Evolutionary conservation across 92 coral and sea anemone genomes (phyloP).

Genomic region (Chrysogorgia sp.): DNA sequence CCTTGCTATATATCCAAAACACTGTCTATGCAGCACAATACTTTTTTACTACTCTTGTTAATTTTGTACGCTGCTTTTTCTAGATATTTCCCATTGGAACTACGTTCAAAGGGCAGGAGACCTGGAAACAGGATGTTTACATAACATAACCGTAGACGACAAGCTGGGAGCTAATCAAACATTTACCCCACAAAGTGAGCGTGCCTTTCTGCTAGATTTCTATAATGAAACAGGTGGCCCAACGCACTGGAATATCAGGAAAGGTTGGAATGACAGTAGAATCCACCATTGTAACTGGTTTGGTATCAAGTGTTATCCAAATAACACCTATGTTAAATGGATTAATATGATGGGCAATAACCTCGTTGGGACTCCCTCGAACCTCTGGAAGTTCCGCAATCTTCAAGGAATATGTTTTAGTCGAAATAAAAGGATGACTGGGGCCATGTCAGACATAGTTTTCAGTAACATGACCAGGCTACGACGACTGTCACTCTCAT

Average conservation of each 20-base stretch:
- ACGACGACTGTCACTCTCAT: conserved; percentile 56
- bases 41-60: background rate
- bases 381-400: conserved; percentile 79
- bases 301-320: conserved; percentile 70
- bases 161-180: conserved; percentile 43
- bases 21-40: too few relatives aligned
- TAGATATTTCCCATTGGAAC: background rate
- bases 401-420: conserved; percentile 65
- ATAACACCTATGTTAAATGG: conserved; percentile 62
- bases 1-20: too few relatives aligned
- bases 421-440: conserved; percentile 46
- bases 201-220: conserved; percentile 62
- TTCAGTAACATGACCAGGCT: conserved; percentile 71
- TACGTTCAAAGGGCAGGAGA: conserved; percentile 1
- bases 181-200: conserved; percentile 65
- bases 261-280: conserved; percentile 56
- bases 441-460: conserved; percentile 56
- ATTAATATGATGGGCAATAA: conserved; percentile 58
- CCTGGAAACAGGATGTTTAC: conserved; percentile 4
- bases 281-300: conserved; percentile 73
- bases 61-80: background rate
- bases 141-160: conserved; percentile 12
- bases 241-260: conserved; percentile 52
- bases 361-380: conserved; percentile 62
- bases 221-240: conserved; percentile 67